These are phyloP conservation scores for Panurus biarmicus DNA, from an alignment of 2,113 vertebrate species.

Conservation along the genomic window DNA sequence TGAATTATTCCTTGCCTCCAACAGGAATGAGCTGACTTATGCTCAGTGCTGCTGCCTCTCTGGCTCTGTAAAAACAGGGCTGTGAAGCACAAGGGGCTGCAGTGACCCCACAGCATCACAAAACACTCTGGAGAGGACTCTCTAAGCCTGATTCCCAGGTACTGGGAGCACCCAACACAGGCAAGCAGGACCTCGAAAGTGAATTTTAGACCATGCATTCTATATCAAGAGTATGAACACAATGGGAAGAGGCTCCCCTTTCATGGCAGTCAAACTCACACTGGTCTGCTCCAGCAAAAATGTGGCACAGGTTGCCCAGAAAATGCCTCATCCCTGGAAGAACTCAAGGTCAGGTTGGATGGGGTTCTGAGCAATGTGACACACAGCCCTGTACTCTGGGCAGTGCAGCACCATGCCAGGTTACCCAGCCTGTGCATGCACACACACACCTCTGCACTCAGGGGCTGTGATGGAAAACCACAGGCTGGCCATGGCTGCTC, in stretches of 20 bases:
- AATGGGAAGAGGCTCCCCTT: not conserved
- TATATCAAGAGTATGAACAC: not conserved
- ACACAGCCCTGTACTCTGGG: not conserved
- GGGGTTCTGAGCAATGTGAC: not conserved
- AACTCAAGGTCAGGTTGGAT: not conserved
- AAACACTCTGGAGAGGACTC: not conserved
- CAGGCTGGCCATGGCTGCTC: not conserved
- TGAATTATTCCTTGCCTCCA: not conserved
- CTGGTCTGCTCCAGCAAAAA: not conserved
- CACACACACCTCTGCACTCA: not conserved
- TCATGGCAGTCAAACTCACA: not conserved
- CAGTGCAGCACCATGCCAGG: not conserved
- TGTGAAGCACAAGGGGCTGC: not conserved
- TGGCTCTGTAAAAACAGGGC: not conserved
- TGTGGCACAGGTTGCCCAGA: not conserved
- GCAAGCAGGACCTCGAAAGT: not conserved
- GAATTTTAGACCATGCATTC: not conserved
- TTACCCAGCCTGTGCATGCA: not conserved
- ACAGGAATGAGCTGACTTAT: not conserved
- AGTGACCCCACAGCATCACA: not conserved
- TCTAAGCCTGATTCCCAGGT: not conserved
- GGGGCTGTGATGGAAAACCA: not conserved
- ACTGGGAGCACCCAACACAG: accelerated
- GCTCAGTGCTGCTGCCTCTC: not conserved
- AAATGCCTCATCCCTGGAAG: not conserved